Percentiles rank a stretch among this genome's conserved stretches.
phyloP scores from a whole-genome alignment of 2,888 invertebrate species.

The Rhagonycha lutea region DNA sequence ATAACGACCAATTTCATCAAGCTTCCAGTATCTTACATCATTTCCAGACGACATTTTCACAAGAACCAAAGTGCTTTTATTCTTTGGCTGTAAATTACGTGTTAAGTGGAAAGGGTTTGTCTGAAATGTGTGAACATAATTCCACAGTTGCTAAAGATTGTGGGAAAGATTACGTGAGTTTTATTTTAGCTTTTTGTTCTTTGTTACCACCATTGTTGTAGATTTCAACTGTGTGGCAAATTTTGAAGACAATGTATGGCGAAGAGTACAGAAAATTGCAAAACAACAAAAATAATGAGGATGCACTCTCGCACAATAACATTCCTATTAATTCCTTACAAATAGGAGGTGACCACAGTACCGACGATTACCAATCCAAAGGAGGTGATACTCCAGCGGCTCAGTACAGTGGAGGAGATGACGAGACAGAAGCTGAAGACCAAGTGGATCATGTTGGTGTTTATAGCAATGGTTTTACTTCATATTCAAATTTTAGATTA shows the following conservation, averaged over 20 bases:
- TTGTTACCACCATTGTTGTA: constrained; percentile 38
- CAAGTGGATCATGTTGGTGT: constrained; percentile 60
- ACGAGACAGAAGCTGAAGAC: constrained; percentile 74
- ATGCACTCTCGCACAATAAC: constrained; percentile 35
- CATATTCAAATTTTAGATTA: constrained; percentile 47
- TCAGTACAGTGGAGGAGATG: constrained; percentile 65
- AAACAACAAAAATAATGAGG: constrained; percentile 23
- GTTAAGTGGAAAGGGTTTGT: constrained; percentile 73
- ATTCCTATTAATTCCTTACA: constrained; percentile 33
- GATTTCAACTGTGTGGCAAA: constrained; percentile 63
- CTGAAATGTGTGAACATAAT: constrained; percentile 88
- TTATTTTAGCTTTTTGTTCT: constrained; percentile 2
- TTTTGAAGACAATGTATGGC: constrained; percentile 63
- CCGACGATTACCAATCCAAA: constrained; percentile 46
- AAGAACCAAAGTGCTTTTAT: constrained; percentile 59
- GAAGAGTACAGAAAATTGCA: constrained; percentile 50
- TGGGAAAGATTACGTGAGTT: constrained; percentile 60
- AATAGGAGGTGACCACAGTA: constrained; percentile 38
- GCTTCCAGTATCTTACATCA: constrained; percentile 65
- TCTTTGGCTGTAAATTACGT: constrained; percentile 77
- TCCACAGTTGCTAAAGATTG: constrained; percentile 73
- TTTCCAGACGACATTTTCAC: constrained; percentile 45
- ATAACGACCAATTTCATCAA: constrained; percentile 66
- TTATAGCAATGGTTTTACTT: constrained; percentile 61
- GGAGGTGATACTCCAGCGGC: constrained; percentile 50